A percentile compares a stretch with the other conserved stretches of the same genome.
These are phyloP conservation scores for Campaea margaritaria DNA, from an alignment of 2,888 invertebrate species.

Conservation along the genomic window DNA sequence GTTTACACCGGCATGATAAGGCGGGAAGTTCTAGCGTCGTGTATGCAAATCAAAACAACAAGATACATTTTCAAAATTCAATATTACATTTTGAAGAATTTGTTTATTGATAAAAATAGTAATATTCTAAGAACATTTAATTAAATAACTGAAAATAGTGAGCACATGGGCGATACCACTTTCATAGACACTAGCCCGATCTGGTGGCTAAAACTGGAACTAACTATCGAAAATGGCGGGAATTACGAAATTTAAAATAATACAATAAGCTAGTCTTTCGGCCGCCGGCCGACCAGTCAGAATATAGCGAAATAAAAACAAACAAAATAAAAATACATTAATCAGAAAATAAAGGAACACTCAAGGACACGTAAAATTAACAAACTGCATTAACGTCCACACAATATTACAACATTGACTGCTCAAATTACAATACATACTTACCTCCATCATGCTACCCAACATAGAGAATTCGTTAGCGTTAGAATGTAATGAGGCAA, in stretches of 20 bases:
- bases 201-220: constrained; percentile 49
- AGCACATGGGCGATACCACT: constrained; percentile 77
- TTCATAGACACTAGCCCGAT: constrained; percentile 61
- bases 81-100: constrained; percentile 52
- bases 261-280: too few species aligned
- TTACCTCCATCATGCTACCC: too few species aligned
- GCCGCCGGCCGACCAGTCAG: too few species aligned
- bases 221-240: constrained; percentile 53
- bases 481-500: too few species aligned
- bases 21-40: constrained; percentile 73
- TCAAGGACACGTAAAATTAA: too few species aligned
- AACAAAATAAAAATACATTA: not conserved
- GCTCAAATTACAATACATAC: not conserved
- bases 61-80: constrained; percentile 54
- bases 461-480: too few species aligned
- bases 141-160: constrained; percentile 50
- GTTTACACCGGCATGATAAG: constrained; percentile 85
- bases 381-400: too few species aligned
- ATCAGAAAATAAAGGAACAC: not conserved
- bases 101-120: constrained; percentile 65
- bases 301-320: too few species aligned
- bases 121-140: constrained; percentile 49
- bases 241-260: constrained; percentile 40
- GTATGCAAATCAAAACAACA: constrained; percentile 49
- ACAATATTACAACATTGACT: too few species aligned